Evolutionary conservation across 2,113 vertebrate genomes (phyloP).

Genomic region (Embiotoca jacksoni): DNA sequence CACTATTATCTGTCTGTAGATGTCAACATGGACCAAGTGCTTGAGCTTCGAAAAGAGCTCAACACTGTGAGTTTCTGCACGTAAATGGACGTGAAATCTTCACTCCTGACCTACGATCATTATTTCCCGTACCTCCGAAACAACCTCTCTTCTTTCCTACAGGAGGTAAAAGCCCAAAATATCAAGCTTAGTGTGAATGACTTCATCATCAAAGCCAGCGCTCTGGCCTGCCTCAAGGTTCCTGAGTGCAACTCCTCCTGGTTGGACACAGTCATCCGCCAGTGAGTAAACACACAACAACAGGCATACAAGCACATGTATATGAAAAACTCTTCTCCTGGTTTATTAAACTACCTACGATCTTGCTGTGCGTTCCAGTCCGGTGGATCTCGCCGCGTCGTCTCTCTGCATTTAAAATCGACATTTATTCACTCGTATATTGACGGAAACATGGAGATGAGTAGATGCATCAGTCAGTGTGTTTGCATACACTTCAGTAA

Average conservation of each 20-base stretch:
- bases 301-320: not conserved
- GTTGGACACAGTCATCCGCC: constrained; percentile 97
- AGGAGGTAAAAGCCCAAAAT: constrained; percentile 91
- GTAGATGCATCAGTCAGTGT: too few species aligned
- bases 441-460: too few species aligned
- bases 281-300: constrained; percentile 87
- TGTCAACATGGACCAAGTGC: constrained; percentile 93
- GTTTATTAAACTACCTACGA: too few species aligned
- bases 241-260: constrained; percentile 98
- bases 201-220: constrained; percentile 97
- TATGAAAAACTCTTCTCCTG: not conserved
- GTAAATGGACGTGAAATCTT: not conserved
- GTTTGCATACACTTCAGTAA: too few species aligned
- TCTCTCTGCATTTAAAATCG: too few species aligned
- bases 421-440: too few species aligned
- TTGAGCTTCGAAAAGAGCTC: constrained; percentile 93
- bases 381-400: too few species aligned
- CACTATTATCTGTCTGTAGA: constrained; percentile 99
- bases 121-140: constrained; percentile 26
- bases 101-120: not conserved
- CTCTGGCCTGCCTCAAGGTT: constrained; percentile 95
- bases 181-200: constrained; percentile 97
- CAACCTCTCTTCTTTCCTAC: constrained; percentile 32
- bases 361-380: too few species aligned
- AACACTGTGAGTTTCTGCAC: constrained; percentile 87